Conservation (phyloP, 1,140 invertebrate species). For the Whitmania pigra region DNA sequence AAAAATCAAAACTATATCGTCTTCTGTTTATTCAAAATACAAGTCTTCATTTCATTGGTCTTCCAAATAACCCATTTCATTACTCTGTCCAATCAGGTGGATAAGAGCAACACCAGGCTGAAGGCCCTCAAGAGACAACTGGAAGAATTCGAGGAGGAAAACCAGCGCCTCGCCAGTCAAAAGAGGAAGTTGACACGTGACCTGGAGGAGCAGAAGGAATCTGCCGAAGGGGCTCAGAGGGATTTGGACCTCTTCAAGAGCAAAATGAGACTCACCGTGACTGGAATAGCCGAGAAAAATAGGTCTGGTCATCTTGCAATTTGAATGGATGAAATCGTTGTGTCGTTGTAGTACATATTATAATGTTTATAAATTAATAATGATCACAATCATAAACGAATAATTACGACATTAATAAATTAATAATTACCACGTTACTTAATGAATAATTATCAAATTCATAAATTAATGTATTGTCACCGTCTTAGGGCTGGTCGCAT, state of each 20-base stretch:
- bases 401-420: too few relatives aligned
- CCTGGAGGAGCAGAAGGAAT: conserved; percentile 61
- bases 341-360: too few relatives aligned
- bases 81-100: conserved; percentile 33
- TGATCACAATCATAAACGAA: too few relatives aligned
- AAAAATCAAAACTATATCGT: background rate
- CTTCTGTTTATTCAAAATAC: background rate
- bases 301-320: too few relatives aligned
- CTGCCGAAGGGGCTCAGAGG: conserved; percentile 34
- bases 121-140: conserved; percentile 81
- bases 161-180: conserved; percentile 76
- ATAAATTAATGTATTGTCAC: too few relatives aligned
- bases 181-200: conserved; percentile 86
- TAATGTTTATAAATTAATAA: too few relatives aligned
- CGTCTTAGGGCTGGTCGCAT: too few relatives aligned
- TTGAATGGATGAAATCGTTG: too few relatives aligned
- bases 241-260: conserved; percentile 29
- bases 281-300: too few relatives aligned
- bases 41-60: background rate
- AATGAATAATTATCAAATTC: too few relatives aligned
- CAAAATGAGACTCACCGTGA: conserved; percentile 13
- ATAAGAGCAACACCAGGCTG: conserved; percentile 64
- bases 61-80: background rate
- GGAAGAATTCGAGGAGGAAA: conserved; percentile 89
- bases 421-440: too few relatives aligned